Evolutionary conservation across 2,797 vertebrate species (phyloP), one percentile per base, ranked within the genome.

Genomic region (Chanos chanos): DNA sequence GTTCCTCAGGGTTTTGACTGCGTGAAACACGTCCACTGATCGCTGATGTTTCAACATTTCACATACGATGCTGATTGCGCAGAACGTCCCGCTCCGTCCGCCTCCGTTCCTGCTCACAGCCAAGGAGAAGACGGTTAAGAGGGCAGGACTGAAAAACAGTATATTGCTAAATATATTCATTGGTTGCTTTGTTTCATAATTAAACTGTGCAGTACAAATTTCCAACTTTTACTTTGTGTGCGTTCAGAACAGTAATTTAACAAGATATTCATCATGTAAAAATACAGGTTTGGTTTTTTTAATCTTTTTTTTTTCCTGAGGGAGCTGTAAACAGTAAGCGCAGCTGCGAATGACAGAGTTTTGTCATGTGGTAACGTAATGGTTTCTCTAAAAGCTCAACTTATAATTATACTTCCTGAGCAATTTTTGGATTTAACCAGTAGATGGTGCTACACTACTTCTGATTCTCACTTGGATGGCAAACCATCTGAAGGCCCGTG

Each of bases 1-100:
- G 92, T 99, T 99, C 68, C 96, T 91, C 81, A 99, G 86, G 0
- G 94, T 99, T 81, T 99, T 99, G 64, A 97, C 95, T 2, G 95
- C 93, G 15, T 98, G 95, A 79, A 99, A 99, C 15, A 95, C 92
- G 0, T 98, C 96, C 7, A 95, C 90, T 0, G 90, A 91, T 33
- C 93, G 89, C 87, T 97, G 95, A 82, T 96, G 94, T 24, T 87
- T 83, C 24, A 99, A 85, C 95, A 95, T 98, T 89, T 99, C 95
- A 70, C 94, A 97, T 75, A 99, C 92, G 16, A 97, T 95, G 68
- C 94, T 97, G 89, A 97, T 93, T 61, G 95, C 93, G 72, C 94
- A 97, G 81, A 98, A 99, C 0, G 94, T 93, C 2, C 96, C 96
- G 13, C 94, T 97, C 70, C 95, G 95, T 21, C 96, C 96, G 1